Evolutionary conservation across 2,113 vertebrate species (phyloP).

Genomic region (Ctenodactylus gundi): DNA sequence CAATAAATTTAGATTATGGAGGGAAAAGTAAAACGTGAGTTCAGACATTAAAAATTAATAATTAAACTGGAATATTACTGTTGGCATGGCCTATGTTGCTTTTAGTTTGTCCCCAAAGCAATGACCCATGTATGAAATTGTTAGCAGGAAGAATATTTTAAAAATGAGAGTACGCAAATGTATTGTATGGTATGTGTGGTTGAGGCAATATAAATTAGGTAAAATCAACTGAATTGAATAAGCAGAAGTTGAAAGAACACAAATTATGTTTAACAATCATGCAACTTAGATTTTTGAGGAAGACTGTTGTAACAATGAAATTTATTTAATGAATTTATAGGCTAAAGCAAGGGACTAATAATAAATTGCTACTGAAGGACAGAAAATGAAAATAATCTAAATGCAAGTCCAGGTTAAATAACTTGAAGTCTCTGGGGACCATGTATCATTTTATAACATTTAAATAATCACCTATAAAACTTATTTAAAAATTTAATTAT

Average conservation of each 20-base stretch:
- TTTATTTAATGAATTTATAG: neutral
- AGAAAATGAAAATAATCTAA: neutral
- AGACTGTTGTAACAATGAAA: neutral
- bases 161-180: neutral
- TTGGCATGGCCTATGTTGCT: neutral
- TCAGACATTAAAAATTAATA: neutral
- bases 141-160: neutral
- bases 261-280: neutral
- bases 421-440: neutral
- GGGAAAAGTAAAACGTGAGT: neutral
- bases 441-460: neutral
- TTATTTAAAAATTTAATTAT: neutral
- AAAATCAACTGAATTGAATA: no score
- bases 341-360: slow-evolving; percentile 4
- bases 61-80: neutral
- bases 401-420: neutral
- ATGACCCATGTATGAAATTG: neutral
- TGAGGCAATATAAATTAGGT: neutral
- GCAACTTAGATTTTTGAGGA: neutral
- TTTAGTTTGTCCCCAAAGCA: neutral
- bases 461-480: neutral
- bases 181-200: neutral
- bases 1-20: neutral
- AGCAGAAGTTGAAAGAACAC: neutral
- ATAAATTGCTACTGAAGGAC: neutral